phyloP scores from a whole-genome alignment of 1,140 invertebrate species.

The Brachionus calyciflorus region DNA sequence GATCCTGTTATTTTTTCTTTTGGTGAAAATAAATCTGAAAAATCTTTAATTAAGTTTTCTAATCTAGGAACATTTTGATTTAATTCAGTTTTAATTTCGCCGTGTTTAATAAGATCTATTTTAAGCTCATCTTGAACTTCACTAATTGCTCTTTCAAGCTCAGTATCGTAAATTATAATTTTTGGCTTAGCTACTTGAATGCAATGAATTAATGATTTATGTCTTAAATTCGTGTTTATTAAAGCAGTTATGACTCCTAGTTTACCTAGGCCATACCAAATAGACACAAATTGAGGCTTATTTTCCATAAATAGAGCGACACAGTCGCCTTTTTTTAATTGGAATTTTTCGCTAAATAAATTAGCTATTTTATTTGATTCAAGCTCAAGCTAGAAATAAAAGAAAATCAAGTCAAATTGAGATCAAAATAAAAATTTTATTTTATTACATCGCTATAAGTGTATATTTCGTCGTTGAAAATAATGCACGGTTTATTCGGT shows the following conservation, averaged over 20 bases:
- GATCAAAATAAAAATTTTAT: neutral
- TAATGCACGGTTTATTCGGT: conserved; percentile 9
- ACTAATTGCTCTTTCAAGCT: conserved; percentile 1
- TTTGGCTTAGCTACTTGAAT: conserved; percentile 75
- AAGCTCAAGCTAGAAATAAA: conserved; percentile 5
- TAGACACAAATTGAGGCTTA: conserved; percentile 74
- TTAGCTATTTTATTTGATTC: conserved; percentile 26
- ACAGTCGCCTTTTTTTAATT: conserved; percentile 67
- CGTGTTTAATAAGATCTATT: conserved; percentile 7
- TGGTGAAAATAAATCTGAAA: neutral
- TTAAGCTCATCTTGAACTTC: neutral
- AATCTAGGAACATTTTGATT: neutral
- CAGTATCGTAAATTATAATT: conserved; percentile 68
- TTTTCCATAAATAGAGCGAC: conserved; percentile 81
- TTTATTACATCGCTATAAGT: conserved; percentile 43
- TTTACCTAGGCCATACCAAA: conserved; percentile 84
- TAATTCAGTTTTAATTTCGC: neutral
- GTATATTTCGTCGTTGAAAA: neutral
- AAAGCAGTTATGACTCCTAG: conserved; percentile 78
- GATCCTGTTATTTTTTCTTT: neutral
- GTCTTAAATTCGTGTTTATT: conserved; percentile 79
- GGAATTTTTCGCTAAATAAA: neutral
- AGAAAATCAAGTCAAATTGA: neutral
- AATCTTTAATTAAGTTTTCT: neutral
- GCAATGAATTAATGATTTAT: conserved; percentile 74